Percentiles rank a stretch among this genome's conserved stretches.
Evolutionary conservation across 2,888 invertebrate genomes (phyloP).

Genomic region (Pocota personata): DNA sequence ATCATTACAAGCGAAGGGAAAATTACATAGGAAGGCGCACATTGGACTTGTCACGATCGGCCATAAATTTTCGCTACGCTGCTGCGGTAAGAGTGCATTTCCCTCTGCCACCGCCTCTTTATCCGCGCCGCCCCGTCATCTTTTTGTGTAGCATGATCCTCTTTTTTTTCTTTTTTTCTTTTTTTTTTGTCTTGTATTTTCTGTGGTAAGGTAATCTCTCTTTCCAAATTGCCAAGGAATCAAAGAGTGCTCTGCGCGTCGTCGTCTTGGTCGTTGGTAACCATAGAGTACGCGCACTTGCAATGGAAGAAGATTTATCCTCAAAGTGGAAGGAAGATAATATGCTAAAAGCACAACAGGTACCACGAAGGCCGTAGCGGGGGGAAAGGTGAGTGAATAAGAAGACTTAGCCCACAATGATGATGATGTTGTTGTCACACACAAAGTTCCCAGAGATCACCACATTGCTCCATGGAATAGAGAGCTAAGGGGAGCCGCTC

Average conservation of each 20-base stretch:
- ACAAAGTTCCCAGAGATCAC: constrained; percentile 71
- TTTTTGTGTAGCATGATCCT: constrained; percentile 24
- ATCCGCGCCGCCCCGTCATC: constrained; percentile 2
- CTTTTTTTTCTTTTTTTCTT: not conserved
- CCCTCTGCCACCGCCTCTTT: not conserved
- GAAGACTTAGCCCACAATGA: constrained; percentile 38
- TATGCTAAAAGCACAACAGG: constrained; percentile 52
- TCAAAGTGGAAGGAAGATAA: constrained; percentile 60
- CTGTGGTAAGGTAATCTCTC: constrained; percentile 68
- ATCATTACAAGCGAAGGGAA: constrained; percentile 74
- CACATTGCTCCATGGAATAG: not conserved
- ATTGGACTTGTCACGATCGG: constrained; percentile 76
- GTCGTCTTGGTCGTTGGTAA: constrained; percentile 34
- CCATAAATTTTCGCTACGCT: constrained; percentile 75
- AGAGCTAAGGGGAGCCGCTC: not conserved
- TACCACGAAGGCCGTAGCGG: not conserved
- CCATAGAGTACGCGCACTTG: constrained; percentile 71
- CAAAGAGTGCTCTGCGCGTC: constrained; percentile 51
- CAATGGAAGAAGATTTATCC: constrained; percentile 65
- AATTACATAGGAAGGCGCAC: constrained; percentile 76
- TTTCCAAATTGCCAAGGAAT: constrained; percentile 67
- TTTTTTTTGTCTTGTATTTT: not conserved
- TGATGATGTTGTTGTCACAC: constrained; percentile 73
- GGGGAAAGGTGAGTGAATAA: not conserved
- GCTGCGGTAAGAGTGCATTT: constrained; percentile 51